Base-by-base conservation (phyloP, 2,797 vertebrate genomes). In the Scyliorhinus canicula region DNA sequence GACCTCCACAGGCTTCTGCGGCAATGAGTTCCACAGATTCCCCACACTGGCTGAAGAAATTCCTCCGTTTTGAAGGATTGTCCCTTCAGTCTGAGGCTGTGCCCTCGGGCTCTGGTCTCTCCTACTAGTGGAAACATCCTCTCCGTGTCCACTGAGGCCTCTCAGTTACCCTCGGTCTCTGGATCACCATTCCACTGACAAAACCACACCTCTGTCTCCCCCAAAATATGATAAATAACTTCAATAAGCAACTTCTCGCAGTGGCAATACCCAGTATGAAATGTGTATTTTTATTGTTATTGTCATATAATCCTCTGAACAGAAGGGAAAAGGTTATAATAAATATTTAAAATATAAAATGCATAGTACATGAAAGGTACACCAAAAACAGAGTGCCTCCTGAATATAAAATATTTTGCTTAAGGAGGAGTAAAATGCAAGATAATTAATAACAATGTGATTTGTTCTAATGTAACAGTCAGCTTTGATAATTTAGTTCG, bases 281-380 rank as follows among this genome's bases (percentile, higher is more conserved):
- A 71, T 71, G 14, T 14, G 47, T 93, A 50, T 50, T 71, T 93
- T 93, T 93, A 74, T 94, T 55, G 47, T 69, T 55, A 57, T 47
- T 74, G 19, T 35, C 67, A 94, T 44, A 71, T 74, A 52, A 50
- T 93, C 16, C 28, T 71, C 31, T 69, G 28, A 65, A 71, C 11
- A 69, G 63, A 50, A 50, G 21, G 65, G 28, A 50, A 60, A 69
- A 50, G 21, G 63, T 35, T 94, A 74, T 74, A 19, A 16, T 94
- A 94, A 94, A 71, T 94, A 71, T 94, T 94, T 94, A 35, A 52
- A 69, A 94, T 50, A 44, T 65, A 35, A 12, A n/a, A 52, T 71
- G 67, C 67, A 55, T 94, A 35, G n/a, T 52, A 69, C 8, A 71
- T 93, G 65, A 93, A 93, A 50, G 11, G 9, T 93, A 21, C 14